Percentiles rank a stretch among this genome's conserved stretches.
Conservation (phyloP, 2,888 invertebrate genomes). For the Epirrhoe tristata region DNA sequence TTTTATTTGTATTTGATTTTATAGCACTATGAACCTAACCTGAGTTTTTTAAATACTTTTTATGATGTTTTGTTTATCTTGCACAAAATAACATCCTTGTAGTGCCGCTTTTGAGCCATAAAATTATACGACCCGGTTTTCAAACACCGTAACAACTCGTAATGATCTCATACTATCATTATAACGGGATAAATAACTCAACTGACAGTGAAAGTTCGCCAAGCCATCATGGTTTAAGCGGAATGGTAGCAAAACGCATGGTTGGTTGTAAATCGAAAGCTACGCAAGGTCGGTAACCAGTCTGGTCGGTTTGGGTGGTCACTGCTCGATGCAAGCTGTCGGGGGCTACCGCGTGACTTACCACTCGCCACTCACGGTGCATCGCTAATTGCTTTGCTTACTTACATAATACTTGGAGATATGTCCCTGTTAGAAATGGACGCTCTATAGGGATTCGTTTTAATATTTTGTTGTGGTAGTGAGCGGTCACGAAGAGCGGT, state of each 20-base stretch:
- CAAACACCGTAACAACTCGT: slow-evolving; percentile 26
- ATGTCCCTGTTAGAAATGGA: not conserved
- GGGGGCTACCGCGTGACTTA: slow-evolving; percentile 12
- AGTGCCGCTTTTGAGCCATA: slow-evolving; percentile 10
- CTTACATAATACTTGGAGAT: not conserved
- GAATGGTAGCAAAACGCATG: slow-evolving; percentile 51
- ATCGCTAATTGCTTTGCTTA: slow-evolving; percentile 4
- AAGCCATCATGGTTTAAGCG: slow-evolving; percentile 42
- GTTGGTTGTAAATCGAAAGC: slow-evolving; percentile 63
- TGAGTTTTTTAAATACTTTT: not conserved
- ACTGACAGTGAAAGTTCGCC: slow-evolving; percentile 50
- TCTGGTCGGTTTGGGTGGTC: slow-evolving; percentile 53
- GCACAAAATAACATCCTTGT: slow-evolving; percentile 14
- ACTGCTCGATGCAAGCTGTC: slow-evolving; percentile 37
- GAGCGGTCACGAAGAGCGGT: not conserved
- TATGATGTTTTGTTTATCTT: not conserved
- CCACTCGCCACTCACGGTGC: slow-evolving; percentile 5
- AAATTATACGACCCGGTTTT: slow-evolving; percentile 19
- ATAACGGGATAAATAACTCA: slow-evolving; percentile 30
- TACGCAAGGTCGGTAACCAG: slow-evolving; percentile 64
- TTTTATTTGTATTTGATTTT: not conserved
- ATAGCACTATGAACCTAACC: not conserved
- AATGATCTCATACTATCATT: slow-evolving; percentile 34
- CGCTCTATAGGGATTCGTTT: too few relatives aligned
- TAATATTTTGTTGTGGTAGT: too few relatives aligned